Base-by-base conservation (phyloP, 2,113 vertebrate genomes). In the Pitta sordida region DNA sequence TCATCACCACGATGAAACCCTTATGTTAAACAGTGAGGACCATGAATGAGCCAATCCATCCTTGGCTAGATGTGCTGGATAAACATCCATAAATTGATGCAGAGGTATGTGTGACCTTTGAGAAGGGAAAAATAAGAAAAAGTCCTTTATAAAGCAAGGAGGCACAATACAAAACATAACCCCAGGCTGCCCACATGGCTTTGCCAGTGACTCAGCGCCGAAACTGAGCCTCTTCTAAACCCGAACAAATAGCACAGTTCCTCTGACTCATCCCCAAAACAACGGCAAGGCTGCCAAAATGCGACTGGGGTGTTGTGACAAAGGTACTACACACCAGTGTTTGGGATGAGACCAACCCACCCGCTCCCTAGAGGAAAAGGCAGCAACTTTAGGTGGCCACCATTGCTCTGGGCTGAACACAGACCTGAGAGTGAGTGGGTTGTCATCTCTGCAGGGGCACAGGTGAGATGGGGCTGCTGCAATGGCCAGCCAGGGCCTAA, bases 231-330 rank as follows among this genome's bases (percentile, higher is more conserved):
- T 78, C 53, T 86, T 56, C 51, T 2, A 55, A 77, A 52, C 74
- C 58, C 0, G 6, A 69, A 21, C 86, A 74, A 34, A 52, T 29
- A 78, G 76, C 11, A 0, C 49, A 43, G 74, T 1, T 76, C 88
- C 91, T 86, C 62, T 96, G 94, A 93, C 74, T 95, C 95, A 96
- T 63, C 41, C 79, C 65, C 77, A 22, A 6, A 74, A 86, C 60
- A 26, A 16, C 63, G 76, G 36, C 37, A 7, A 41, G 44, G 78
- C 87, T 93, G 87, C 87, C 91, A 83, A 84, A 93, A 85, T 2
- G 5, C 13, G 1, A 78, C 30, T 1, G 0, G 73, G 69, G 8
- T 1, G 11, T 29, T 36, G 43, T 55, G 83, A 68, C 83, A 88
- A 14, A 86, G 73, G 68, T 20, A 15, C 44, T 36, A 43, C 4